These are phyloP conservation scores for Hirtodrosophila trivittata DNA, from an alignment of 2,888 invertebrate species.

Conservation along the genomic window DNA sequence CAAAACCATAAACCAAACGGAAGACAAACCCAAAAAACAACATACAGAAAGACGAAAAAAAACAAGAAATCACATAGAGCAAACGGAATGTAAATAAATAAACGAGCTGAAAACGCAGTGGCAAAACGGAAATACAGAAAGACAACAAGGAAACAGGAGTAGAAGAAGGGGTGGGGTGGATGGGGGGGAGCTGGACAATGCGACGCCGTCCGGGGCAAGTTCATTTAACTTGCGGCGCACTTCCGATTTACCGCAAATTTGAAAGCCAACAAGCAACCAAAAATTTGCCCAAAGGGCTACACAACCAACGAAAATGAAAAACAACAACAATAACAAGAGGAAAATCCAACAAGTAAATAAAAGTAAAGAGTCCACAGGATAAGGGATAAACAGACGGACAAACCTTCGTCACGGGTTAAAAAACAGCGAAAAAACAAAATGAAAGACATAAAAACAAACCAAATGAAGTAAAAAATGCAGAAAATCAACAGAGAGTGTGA, in stretches of 20 bases:
- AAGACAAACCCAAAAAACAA: slow-evolving; percentile 2
- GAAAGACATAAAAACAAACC: background rate
- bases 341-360: slow-evolving; percentile 69
- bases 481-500: no score
- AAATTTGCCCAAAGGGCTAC: slow-evolving; percentile 67
- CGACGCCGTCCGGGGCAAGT: slow-evolving; percentile 60
- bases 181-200: slow-evolving; percentile 46
- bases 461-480: no score
- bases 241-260: slow-evolving; percentile 80
- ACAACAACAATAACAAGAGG: slow-evolving; percentile 21
- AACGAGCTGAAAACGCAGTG: slow-evolving; percentile 49
- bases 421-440: slow-evolving; percentile 21
- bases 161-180: no score
- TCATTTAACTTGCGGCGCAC: slow-evolving; percentile 78
- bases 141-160: slow-evolving; percentile 28
- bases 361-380: slow-evolving; percentile 39
- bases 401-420: slow-evolving; percentile 34
- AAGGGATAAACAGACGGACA: slow-evolving; percentile 37
- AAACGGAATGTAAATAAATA: slow-evolving; percentile 71
- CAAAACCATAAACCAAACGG: slow-evolving; percentile 50
- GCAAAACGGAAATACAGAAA: slow-evolving; percentile 56
- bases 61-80: slow-evolving; percentile 43
- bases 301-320: slow-evolving; percentile 33
- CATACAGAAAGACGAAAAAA: slow-evolving; percentile 13
- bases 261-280: slow-evolving; percentile 77